Conservation (phyloP, 1,140 invertebrate genomes). For the honey bee (Apis mellifera) region DNA sequence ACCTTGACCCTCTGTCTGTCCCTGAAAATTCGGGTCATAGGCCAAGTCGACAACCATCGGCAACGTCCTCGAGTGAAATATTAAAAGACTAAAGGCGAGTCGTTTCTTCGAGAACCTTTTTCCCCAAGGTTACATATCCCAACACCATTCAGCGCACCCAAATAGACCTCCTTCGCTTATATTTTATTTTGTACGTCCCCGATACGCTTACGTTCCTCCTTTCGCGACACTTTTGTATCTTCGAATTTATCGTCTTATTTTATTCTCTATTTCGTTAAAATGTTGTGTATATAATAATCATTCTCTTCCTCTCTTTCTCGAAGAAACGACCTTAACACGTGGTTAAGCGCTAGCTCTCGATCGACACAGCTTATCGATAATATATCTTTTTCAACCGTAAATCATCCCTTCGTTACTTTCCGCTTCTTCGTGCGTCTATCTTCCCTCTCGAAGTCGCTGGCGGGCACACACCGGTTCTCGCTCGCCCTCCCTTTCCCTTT, state of each 20-base stretch:
- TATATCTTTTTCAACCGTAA: constrained; percentile 60
- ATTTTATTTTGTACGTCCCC: constrained; percentile 19
- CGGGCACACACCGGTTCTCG: constrained; percentile 60
- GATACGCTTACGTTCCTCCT: constrained; percentile 14
- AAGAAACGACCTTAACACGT: constrained; percentile 56
- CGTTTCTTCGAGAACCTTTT: constrained; percentile 50
- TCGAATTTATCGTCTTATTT: not conserved
- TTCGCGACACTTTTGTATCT: not conserved
- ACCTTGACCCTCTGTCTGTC: constrained; percentile 49
- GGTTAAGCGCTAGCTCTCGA: constrained; percentile 60
- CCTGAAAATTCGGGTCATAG: constrained; percentile 50
- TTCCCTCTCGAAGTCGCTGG: constrained; percentile 75
- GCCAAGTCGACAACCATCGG: constrained; percentile 39
- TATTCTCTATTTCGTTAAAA: not conserved
- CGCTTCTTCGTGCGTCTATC: constrained; percentile 67
- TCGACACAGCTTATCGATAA: constrained; percentile 64
- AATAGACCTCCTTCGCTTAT: not conserved
- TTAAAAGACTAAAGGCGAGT: constrained; percentile 61
- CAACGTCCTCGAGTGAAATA: constrained; percentile 58
- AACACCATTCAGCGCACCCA: not conserved
- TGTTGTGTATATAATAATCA: not conserved
- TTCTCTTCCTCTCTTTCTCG: constrained; percentile 15
- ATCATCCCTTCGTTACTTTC: constrained; percentile 64
- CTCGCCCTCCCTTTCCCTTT: not conserved
- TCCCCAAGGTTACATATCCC: too few relatives aligned